phyloP scores from a whole-genome alignment of 35 echinoderm and acorn worm genomes.

The Antedon bifida region DNA sequence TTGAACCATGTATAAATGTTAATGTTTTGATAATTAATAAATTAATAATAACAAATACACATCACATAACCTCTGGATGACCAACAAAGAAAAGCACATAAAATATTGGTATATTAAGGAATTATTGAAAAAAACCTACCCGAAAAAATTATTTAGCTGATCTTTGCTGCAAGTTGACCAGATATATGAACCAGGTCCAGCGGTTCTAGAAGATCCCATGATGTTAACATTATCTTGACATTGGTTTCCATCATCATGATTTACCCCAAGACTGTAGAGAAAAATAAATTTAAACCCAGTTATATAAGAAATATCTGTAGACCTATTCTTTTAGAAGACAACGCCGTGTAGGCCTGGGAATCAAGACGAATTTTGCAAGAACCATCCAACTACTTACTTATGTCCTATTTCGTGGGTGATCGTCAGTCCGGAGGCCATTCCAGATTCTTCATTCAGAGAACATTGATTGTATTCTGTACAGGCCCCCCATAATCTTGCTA shows the following conservation, averaged over 20 bases:
- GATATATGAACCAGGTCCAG: conserved; percentile 15
- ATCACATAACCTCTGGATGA: too few species aligned
- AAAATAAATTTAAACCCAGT: too few species aligned
- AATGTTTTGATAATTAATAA: too few species aligned
- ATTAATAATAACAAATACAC: too few species aligned
- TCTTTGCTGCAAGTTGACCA: conserved; percentile 19
- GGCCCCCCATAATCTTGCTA: conserved; percentile 4
- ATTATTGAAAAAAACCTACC: neutral
- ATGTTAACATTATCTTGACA: conserved; percentile 12
- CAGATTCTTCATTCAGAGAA: conserved; percentile 5
- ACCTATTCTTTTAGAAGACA: neutral
- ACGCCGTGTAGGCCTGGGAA: neutral
- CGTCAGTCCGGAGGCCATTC: conserved; percentile 7
- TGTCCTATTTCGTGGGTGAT: conserved; percentile 28
- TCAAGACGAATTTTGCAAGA: neutral
- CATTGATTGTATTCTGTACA: neutral
- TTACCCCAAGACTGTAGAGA: conserved; percentile 12
- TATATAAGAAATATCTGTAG: too few species aligned
- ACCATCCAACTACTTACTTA: conserved; percentile 8
- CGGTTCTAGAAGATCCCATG: conserved; percentile 14
- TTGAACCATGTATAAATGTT: too few species aligned
- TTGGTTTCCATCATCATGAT: neutral
- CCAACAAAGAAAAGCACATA: too few species aligned
- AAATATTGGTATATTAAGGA: too few species aligned
- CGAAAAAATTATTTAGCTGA: neutral